Conservation (phyloP, 2,797 vertebrate genomes). For the Brachyalestes nurse region DNA sequence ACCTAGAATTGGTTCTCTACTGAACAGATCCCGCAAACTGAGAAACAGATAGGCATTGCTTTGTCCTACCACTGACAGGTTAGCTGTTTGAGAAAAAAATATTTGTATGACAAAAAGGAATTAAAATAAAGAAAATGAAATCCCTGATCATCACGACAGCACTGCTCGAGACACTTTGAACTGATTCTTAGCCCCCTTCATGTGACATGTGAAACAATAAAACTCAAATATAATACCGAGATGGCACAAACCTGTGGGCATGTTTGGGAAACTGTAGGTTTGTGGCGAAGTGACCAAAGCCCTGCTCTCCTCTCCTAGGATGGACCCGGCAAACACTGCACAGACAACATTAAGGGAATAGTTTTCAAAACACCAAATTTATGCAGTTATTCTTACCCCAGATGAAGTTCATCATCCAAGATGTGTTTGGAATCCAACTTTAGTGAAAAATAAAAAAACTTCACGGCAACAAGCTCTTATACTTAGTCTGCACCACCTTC, state of each 20-base stretch:
- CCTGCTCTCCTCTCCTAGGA: not conserved
- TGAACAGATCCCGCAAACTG: not conserved
- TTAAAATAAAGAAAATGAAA: not conserved
- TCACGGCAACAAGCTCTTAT: too few species aligned
- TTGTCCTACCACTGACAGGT: slow-evolving; percentile 16
- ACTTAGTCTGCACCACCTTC: too few species aligned
- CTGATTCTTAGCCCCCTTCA: too few species aligned
- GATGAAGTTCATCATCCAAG: too few species aligned
- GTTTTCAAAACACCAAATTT: too few species aligned
- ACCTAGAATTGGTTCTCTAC: slow-evolving; percentile 30
- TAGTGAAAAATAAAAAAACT: too few species aligned
- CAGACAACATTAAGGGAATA: not conserved
- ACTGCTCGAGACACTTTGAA: too few species aligned
- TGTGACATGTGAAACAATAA: not conserved
- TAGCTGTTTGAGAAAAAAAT: not conserved
- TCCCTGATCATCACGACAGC: too few species aligned
- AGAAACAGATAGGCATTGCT: slow-evolving; percentile 36
- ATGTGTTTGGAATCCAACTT: too few species aligned
- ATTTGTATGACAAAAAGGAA: not conserved
- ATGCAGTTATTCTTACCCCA: too few species aligned
- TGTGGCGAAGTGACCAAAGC: not conserved
- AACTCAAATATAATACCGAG: not conserved
- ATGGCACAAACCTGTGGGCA: slow-evolving; percentile 26
- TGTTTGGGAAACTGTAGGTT: slow-evolving; percentile 7
- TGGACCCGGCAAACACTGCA: not conserved